Evolutionary conservation across 1,140 invertebrate species (phyloP), one percentile per base, ranked within the genome.

Genomic region (Vollenhovia emeryi): DNA sequence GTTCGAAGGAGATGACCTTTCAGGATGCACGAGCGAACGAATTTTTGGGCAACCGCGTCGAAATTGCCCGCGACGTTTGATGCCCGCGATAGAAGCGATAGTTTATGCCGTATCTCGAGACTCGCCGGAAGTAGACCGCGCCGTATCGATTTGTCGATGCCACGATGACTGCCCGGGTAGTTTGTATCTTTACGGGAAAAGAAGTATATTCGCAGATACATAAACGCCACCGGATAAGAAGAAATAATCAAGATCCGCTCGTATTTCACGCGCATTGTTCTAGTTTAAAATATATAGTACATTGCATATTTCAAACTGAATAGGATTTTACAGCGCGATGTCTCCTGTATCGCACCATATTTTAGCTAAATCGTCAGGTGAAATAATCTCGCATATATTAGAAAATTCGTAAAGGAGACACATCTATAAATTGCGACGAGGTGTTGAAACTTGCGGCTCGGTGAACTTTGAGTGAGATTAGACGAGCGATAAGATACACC

Each of bases 21-120:
- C 57, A 69, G 43, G 33, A 69, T 80, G 62, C 64, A 69, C n/a
- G 76, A 80, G 62, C 33, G 24, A 76, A 30, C 18, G 40, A 80
- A 69, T 69, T 80, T 69, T 80, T 30, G 6, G 11, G 48, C 36
- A 69, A 69, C 21, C 21, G 8, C 76, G 48, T 55, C 24, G 50
- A 24, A 21, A 80, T 69, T 80, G 62, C 24, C 13, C 36, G 24
- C 24, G 36, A 69, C 33, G 33, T 57, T n/a, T 57, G 76, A 69
- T 80, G 33, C 18, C 30, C 24, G 18, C 33, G 33, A 74, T 74
- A 52, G 13, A 11, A 74, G 11, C 2, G 33, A 40, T 64, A 33
- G 48, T 50, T 66, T 64, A 62, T 15, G 43, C 21, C 21, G 21
- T 30, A 30, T 57, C 50, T 48, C 48, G 36, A 30, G 36, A 69